Conservation (phyloP, 2,888 invertebrate genomes). For the Amphipoea lucens region DNA sequence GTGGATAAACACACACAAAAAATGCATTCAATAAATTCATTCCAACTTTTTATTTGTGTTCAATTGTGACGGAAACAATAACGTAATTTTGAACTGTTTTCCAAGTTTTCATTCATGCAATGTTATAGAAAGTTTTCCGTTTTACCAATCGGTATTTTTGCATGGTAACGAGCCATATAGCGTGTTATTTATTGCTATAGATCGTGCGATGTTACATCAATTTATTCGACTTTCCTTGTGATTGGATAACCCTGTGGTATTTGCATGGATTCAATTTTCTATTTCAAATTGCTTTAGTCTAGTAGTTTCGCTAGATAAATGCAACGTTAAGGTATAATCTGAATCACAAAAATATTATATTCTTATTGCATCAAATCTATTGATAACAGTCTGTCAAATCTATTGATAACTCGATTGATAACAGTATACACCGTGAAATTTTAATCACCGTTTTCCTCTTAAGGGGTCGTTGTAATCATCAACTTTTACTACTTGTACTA, state of each 20-base stretch:
- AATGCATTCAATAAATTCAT: constrained; percentile 14
- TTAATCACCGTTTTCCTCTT: too few species aligned
- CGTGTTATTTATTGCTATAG: constrained; percentile 49
- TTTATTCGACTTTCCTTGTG: constrained; percentile 27
- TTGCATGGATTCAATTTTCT: constrained; percentile 45
- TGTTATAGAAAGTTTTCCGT: constrained; percentile 30
- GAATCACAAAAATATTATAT: not conserved
- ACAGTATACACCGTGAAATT: too few species aligned
- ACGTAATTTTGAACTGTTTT: constrained; percentile 34
- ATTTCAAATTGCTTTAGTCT: constrained; percentile 42
- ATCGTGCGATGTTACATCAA: constrained; percentile 33
- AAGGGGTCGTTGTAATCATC: too few species aligned
- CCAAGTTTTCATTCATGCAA: constrained; percentile 27
- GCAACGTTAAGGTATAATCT: not conserved
- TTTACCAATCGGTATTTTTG: constrained; percentile 26
- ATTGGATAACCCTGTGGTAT: constrained; percentile 37
- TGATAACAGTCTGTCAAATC: too few species aligned
- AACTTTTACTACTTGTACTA: too few species aligned
- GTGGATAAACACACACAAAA: constrained; percentile 26
- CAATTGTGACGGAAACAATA: constrained; percentile 41
- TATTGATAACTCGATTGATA: too few species aligned
- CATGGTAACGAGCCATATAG: constrained; percentile 41
- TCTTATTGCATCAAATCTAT: not conserved
- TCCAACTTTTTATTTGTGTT: constrained; percentile 39
- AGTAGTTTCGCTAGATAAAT: not conserved